Evolutionary conservation across 2,797 vertebrate species (phyloP).

Genomic region (Melanotaenia maccullochi): DNA sequence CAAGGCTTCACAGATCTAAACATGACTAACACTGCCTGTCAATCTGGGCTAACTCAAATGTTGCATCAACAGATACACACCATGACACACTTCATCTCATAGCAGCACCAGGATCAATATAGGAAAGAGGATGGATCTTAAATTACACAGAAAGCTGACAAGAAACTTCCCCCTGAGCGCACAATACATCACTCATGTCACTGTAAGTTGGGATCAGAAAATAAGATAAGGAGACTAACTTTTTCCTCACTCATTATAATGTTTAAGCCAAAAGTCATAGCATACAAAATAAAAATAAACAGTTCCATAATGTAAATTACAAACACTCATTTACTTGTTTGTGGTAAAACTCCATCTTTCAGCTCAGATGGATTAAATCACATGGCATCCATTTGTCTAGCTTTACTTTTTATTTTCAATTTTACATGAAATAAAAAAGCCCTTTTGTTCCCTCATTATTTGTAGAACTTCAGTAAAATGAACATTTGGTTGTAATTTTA

Average conservation of each 20-base stretch:
- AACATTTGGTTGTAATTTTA: not conserved
- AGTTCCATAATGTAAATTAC: too few species aligned
- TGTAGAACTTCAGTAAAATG: not conserved
- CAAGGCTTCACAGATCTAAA: constrained; percentile 30
- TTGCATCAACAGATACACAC: constrained; percentile 39
- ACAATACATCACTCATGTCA: constrained; percentile 48
- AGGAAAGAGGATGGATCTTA: constrained; percentile 39
- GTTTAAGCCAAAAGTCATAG: not conserved
- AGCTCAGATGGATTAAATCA: too few species aligned
- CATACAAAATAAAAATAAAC: not conserved
- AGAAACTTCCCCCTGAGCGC: constrained; percentile 50
- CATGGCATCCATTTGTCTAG: too few species aligned
- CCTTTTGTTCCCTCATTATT: not conserved
- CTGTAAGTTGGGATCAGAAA: constrained; percentile 34
- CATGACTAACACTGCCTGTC: constrained; percentile 11
- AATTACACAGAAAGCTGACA: constrained; percentile 50
- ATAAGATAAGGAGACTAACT: not conserved
- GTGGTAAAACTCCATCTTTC: too few species aligned
- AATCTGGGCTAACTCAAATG: constrained; percentile 34
- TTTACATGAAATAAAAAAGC: too few species aligned
- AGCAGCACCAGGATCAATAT: constrained; percentile 56
- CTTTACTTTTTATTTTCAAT: too few species aligned
- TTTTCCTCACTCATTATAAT: not conserved
- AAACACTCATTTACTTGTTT: too few species aligned
- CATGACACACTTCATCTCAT: constrained; percentile 32